Evolutionary conservation across 1,140 invertebrate species (phyloP).

Genomic region (Drosophila pandora): DNA sequence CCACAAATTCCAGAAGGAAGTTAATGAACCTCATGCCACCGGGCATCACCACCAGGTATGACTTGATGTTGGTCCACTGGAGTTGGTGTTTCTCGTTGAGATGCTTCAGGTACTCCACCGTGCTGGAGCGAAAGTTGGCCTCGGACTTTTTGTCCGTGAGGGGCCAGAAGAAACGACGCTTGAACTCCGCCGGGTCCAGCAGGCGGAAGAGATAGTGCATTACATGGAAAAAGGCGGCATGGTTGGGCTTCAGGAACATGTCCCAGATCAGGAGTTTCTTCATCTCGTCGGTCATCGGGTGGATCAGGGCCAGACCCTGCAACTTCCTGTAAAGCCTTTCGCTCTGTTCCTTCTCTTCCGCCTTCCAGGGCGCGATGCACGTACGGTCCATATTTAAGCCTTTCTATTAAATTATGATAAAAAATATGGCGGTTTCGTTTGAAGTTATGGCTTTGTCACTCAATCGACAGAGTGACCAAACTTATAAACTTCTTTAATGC

Average conservation of each 20-base stretch:
- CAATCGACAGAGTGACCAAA: conserved; percentile 4
- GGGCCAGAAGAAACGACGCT: conserved; percentile 84
- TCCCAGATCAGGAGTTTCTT: conserved; percentile 70
- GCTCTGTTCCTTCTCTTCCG: conserved; percentile 77
- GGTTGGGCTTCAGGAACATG: conserved; percentile 85
- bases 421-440: conserved; percentile 39
- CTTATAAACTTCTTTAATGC: not conserved
- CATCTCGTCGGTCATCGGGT: conserved; percentile 68
- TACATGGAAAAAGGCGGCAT: conserved; percentile 84
- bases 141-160: conserved; percentile 84
- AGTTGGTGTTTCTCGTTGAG: conserved; percentile 78
- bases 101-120: conserved; percentile 74
- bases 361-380: conserved; percentile 69
- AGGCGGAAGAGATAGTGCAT: conserved; percentile 84
- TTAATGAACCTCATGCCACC: conserved; percentile 79
- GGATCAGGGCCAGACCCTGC: conserved; percentile 54
- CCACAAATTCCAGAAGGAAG: conserved; percentile 70
- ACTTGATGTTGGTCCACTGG: conserved; percentile 70
- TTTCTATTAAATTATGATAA: not conserved
- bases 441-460: conserved; percentile 18
- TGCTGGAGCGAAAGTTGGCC: conserved; percentile 82
- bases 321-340: conserved; percentile 65
- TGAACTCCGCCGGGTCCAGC: conserved; percentile 83
- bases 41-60: conserved; percentile 80
- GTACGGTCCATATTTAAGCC: conserved; percentile 68